These are phyloP conservation scores for Eupristina koningsbergeri DNA, from an alignment of 1,140 invertebrate species.

Conservation along the genomic window DNA sequence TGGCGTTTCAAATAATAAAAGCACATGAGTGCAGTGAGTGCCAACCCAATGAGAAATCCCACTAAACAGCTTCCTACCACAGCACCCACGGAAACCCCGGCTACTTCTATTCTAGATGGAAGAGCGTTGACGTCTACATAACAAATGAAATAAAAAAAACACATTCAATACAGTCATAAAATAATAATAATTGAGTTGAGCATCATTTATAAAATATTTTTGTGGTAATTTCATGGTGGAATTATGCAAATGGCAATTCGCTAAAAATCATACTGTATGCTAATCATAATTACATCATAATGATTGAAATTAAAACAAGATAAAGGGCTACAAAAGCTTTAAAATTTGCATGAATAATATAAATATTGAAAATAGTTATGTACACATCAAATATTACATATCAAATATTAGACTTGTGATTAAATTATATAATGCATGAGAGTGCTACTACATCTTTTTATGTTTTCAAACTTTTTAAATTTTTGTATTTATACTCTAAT, in stretches of 20 bases:
- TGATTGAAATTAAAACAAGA: neutral
- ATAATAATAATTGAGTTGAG: neutral
- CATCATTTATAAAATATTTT: too few species aligned
- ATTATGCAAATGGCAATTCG: too few species aligned
- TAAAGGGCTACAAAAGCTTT: neutral
- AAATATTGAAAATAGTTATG: neutral
- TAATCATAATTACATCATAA: too few species aligned
- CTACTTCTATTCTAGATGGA: conserved; percentile 68
- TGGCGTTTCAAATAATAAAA: conserved; percentile 71
- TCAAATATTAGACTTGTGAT: neutral
- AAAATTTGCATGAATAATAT: neutral
- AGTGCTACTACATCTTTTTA: too few species aligned
- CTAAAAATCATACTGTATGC: too few species aligned
- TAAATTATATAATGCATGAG: too few species aligned
- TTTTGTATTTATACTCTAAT: too few species aligned
- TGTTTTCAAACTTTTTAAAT: neutral
- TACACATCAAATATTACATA: neutral
- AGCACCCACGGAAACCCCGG: conserved; percentile 73
- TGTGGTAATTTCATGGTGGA: too few species aligned
- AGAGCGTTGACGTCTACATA: conserved; percentile 63
- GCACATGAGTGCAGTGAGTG: conserved; percentile 66
- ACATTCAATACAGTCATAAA: neutral
- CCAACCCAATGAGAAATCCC: conserved; percentile 71
- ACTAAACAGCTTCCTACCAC: conserved; percentile 75
- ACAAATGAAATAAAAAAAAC: conserved; percentile 9